Conservation (phyloP, 2,797 vertebrate species). For the Helostoma temminkii region DNA sequence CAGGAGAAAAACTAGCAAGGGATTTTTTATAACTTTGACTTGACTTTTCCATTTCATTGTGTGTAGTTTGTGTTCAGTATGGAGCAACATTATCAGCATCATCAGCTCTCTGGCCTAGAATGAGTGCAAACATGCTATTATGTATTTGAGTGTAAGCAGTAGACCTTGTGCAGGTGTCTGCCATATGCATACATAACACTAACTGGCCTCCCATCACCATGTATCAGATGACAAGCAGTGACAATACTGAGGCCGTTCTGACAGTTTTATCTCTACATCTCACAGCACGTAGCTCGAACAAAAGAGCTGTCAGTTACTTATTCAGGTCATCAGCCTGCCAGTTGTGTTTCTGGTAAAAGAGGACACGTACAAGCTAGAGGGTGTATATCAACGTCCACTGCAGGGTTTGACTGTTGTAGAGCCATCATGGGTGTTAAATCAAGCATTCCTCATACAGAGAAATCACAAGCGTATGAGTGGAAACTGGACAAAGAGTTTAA, state of each 20-base stretch:
- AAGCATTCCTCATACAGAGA: too few relatives aligned
- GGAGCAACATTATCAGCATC: background rate
- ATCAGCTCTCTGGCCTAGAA: conserved; percentile 18
- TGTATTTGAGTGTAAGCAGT: background rate
- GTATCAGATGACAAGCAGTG: conserved; percentile 21
- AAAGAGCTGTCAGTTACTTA: background rate
- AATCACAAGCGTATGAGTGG: background rate
- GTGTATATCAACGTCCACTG: background rate
- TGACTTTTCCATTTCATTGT: conserved; percentile 14
- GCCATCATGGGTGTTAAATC: background rate
- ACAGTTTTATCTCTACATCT: conserved; percentile 7
- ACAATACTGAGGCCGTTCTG: conserved; percentile 8
- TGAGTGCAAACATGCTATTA: background rate
- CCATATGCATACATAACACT: background rate
- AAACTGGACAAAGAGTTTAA: background rate
- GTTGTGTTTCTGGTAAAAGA: conserved; percentile 3
- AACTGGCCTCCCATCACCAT: background rate
- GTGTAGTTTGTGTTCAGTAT: conserved; percentile 15
- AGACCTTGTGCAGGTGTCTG: background rate
- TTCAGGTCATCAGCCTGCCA: conserved; percentile 9
- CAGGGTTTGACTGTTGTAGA: too few relatives aligned
- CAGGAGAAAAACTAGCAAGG: background rate
- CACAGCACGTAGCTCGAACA: background rate
- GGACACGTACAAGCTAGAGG: background rate
- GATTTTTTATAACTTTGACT: conserved; percentile 10